A percentile compares a stretch with the other conserved stretches of the same genome.
Conservation (phyloP, 2,113 vertebrate species). For the Sprattus sprattus region DNA sequence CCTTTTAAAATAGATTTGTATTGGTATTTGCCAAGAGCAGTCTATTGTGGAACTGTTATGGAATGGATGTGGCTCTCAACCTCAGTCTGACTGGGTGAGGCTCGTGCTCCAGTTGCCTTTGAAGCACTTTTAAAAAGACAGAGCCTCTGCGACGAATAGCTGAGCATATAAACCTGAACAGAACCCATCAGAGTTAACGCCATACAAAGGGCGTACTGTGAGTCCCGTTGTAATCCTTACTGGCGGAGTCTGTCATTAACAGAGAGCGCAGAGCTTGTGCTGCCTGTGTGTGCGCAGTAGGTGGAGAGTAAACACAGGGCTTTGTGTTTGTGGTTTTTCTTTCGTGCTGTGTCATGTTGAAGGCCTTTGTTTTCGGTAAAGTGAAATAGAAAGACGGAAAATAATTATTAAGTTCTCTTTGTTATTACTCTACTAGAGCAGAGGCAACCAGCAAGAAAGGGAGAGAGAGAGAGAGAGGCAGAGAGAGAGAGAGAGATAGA, state of each 20-base stretch:
- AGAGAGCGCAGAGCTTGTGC: not conserved
- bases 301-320: not conserved
- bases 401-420: constrained; percentile 29
- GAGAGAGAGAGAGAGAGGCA: not conserved
- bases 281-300: not conserved
- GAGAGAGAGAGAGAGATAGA: not conserved
- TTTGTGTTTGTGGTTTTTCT: not conserved
- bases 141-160: not conserved
- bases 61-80: no score
- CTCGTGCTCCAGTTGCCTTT: not conserved
- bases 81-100: not conserved
- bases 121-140: not conserved
- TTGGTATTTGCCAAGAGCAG: no score
- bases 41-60: no score
- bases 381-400: not conserved
- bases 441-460: not conserved
- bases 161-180: not conserved
- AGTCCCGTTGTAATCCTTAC: not conserved
- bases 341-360: not conserved
- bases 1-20: no score
- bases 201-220: not conserved
- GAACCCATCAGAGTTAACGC: not conserved
- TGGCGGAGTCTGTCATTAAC: not conserved
- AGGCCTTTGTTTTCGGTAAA: not conserved
- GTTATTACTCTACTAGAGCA: constrained; percentile 5